Percentiles rank a stretch among this genome's conserved stretches.
These are phyloP conservation scores for Oscheius onirici DNA, from an alignment of 2,888 invertebrate genomes.

Conservation along the genomic window DNA sequence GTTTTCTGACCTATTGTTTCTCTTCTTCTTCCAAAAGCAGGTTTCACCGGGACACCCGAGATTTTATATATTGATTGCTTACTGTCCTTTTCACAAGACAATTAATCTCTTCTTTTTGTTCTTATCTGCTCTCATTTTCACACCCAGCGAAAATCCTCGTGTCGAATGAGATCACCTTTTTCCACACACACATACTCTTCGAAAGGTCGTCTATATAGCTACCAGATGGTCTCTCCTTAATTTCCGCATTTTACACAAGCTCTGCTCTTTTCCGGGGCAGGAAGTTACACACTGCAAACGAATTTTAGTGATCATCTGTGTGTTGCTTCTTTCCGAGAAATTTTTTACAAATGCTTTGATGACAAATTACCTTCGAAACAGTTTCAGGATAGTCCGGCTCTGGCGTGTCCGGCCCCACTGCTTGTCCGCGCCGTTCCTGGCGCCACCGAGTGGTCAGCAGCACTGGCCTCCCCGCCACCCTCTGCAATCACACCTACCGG, in stretches of 20 bases:
- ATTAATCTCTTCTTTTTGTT: too few species aligned
- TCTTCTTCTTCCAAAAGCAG: neutral
- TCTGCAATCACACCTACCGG: conserved; percentile 24
- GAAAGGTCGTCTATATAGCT: conserved; percentile 4
- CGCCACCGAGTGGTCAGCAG: conserved; percentile 44
- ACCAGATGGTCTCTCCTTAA: conserved; percentile 14
- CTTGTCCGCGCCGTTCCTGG: conserved; percentile 46
- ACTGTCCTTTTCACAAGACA: too few species aligned
- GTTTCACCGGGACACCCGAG: neutral
- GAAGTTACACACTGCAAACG: conserved; percentile 20
- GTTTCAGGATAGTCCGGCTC: conserved; percentile 55
- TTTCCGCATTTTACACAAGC: conserved; percentile 28
- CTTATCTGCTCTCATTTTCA: neutral
- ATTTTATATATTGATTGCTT: too few species aligned
- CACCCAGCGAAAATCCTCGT: too few species aligned
- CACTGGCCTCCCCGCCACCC: conserved; percentile 44
- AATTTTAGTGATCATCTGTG: neutral
- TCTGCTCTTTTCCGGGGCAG: conserved; percentile 20
- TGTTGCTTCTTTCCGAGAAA: neutral
- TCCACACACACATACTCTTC: neutral
- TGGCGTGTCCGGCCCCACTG: conserved; percentile 57
- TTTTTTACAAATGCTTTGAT: neutral
- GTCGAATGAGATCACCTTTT: neutral
- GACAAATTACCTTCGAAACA: neutral
- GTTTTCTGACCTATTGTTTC: conserved; percentile 12